Evolutionary conservation across 2,797 vertebrate genomes (phyloP).

Genomic region (Phrynocephalus forsythii): DNA sequence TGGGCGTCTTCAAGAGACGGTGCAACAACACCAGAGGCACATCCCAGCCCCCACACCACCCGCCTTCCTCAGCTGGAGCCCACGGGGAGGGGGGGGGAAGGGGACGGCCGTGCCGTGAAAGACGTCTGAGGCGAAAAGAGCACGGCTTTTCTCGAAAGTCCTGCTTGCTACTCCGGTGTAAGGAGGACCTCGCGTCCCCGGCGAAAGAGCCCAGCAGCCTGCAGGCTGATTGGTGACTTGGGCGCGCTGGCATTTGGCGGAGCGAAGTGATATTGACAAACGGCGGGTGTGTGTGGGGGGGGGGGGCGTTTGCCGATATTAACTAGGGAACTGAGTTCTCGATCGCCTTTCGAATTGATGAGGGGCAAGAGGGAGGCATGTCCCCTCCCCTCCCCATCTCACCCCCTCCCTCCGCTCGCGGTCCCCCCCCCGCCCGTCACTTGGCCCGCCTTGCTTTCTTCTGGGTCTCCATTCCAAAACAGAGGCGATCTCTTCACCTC

Average conservation of each 20-base stretch:
- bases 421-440: background rate
- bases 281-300: no score
- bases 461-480: background rate
- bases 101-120: background rate
- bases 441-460: background rate
- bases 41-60: accelerated
- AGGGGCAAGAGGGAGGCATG: background rate
- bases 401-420: background rate
- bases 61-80: no score
- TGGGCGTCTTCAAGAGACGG: background rate
- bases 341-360: background rate
- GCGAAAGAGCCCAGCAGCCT: background rate
- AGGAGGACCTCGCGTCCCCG: background rate
- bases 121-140: background rate
- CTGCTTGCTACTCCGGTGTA: background rate
- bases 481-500: conserved; percentile 53
- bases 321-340: background rate
- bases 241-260: background rate
- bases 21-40: no score
- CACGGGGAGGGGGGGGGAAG: no score
- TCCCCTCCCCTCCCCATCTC: background rate
- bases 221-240: background rate
- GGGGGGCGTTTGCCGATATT: background rate
- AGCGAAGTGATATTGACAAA: background rate
- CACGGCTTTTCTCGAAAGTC: background rate